A percentile compares a stretch with the other conserved stretches of the same genome.
These are phyloP conservation scores for Phalanger gymnotis DNA, from an alignment of 2,797 vertebrate genomes.

Conservation along the genomic window DNA sequence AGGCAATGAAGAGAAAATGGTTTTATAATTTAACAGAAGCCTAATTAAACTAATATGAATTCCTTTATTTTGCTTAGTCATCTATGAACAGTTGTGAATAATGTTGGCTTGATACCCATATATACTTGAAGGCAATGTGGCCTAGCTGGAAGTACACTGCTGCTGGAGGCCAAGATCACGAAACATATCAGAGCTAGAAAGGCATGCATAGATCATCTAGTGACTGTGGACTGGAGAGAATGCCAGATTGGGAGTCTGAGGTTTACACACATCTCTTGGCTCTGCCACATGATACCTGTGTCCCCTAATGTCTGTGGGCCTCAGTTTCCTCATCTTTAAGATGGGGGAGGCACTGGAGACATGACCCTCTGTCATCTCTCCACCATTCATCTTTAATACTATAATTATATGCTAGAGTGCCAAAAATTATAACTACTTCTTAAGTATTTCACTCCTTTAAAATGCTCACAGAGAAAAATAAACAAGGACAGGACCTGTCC, in stretches of 20 bases:
- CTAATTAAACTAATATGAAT: conserved; percentile 34
- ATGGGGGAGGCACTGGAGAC: background rate
- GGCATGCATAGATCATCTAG: background rate
- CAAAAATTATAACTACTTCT: background rate
- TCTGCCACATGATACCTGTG: background rate
- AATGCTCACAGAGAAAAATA: background rate
- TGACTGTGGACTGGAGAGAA: background rate
- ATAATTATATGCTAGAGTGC: background rate
- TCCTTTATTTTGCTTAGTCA: background rate
- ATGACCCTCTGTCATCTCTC: background rate
- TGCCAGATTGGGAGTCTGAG: background rate
- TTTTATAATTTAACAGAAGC: conserved; percentile 29
- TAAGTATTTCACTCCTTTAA: background rate
- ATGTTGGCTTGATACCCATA: background rate
- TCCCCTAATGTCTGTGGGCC: background rate
- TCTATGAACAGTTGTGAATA: background rate
- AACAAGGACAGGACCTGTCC: background rate
- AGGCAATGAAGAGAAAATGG: conserved; percentile 50
- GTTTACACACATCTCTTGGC: background rate
- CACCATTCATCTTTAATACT: background rate
- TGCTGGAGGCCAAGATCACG: background rate
- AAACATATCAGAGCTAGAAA: background rate
- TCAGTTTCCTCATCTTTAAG: background rate
- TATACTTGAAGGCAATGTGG: background rate
- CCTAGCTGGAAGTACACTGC: background rate